Evolutionary conservation across 2,113 vertebrate species (phyloP), one percentile per base, ranked within the genome.

Genomic region (Coptodon rendalli): DNA sequence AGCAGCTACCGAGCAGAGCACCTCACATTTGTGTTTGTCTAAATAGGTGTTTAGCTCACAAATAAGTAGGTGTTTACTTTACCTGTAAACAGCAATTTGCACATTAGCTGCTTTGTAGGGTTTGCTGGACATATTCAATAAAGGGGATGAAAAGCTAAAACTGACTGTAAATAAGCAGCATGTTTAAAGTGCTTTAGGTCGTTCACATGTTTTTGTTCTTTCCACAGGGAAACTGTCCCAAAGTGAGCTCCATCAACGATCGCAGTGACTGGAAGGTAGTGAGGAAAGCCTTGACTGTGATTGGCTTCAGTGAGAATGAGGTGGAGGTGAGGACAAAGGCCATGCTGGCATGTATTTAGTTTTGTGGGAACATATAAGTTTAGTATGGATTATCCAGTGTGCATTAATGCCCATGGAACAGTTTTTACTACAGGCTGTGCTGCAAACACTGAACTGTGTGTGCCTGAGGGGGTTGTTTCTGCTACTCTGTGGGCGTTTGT

Each of bases 171-270:
- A 29, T 68, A 53, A 17, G 10, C 6, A 24, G 6, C 45, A 10
- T 48, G 17, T 83, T 63, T 8, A 63, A 5, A n/a, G 22, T 38
- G 16, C 27, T 57, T 61, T 3, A 38, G 7, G 8, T 68, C 27
- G 29, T 78, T 73, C 34, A 82, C 36, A 16, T 86, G 53, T 40
- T 78, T 27, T 36, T n/a, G 17, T 57, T 76, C 16, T 22, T 56
- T 78, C 88, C 89, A 17, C 86, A 99, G 98, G 99, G 99, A 68
- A 99, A 99, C 94, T 99, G 99, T 94, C 98, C 98, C 83, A 98
- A 98, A 91, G 99, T 99, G 89, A 99, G 98, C 91, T 99, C 99
- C 94, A 99, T 99, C 93, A 99, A 98, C 8, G 99, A 99, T 79
- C 99, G 98, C 95, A 99, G 94, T 1, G 99, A 99, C 50, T 99